A percentile compares a stretch with the other conserved stretches of the same genome.
Conservation (phyloP, 2,888 invertebrate species). For the Drosophila vallismaia region DNA sequence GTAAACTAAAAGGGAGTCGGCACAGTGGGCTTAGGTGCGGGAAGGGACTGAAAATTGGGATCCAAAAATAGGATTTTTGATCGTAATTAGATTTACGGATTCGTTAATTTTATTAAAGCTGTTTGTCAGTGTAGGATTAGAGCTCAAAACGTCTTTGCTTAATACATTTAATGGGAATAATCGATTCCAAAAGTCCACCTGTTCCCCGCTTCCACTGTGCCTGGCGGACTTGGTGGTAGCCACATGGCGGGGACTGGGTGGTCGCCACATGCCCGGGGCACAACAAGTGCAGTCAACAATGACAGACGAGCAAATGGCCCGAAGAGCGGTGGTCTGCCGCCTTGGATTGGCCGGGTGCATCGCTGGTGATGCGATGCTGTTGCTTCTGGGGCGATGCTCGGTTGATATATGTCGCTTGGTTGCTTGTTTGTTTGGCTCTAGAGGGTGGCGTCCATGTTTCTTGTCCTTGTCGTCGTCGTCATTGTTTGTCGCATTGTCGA, state of each 20-base stretch:
- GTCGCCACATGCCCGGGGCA: conserved; percentile 43
- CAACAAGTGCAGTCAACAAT: conserved; percentile 77
- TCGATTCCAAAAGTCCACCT: not conserved
- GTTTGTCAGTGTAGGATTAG: no score
- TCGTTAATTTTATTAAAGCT: no score
- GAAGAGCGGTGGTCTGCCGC: conserved; percentile 65
- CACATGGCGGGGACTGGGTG: not conserved
- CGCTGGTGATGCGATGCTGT: conserved; percentile 7
- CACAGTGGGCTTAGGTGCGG: conserved; percentile 50
- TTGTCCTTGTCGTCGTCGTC: conserved; percentile 72
- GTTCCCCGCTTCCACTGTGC: conserved; percentile 27
- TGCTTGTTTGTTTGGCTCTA: conserved; percentile 68
- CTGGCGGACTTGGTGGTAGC: not conserved
- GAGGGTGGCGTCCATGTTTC: conserved; percentile 46
- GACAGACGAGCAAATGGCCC: conserved; percentile 80
- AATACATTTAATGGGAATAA: not conserved
- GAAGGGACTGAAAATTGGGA: no score
- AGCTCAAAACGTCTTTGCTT: no score
- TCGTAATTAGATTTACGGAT: no score
- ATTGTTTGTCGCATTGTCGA: conserved; percentile 80
- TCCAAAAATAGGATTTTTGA: no score
- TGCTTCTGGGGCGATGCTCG: conserved; percentile 38
- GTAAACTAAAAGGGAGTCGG: conserved; percentile 51
- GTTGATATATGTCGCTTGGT: conserved; percentile 78
- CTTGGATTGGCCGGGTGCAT: conserved; percentile 35